Evolutionary conservation across 2,113 vertebrate species (phyloP).

Genomic region (Amphiprion percula): DNA sequence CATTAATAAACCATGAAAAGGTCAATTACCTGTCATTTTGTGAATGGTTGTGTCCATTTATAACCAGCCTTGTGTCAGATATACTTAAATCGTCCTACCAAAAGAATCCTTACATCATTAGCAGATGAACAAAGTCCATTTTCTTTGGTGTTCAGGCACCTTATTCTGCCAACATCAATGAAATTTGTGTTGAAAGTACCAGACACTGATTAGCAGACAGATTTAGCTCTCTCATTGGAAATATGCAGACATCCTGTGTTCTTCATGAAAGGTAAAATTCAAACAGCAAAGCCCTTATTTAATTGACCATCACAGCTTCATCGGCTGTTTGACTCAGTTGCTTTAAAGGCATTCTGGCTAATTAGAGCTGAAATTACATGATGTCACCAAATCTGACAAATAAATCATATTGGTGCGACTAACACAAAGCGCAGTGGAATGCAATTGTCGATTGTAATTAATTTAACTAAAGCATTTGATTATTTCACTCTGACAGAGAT

Average conservation of each 20-base stretch:
- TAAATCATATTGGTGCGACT: not conserved
- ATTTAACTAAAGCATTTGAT: no score
- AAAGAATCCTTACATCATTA: constrained; percentile 34
- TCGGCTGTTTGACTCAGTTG: constrained; percentile 2
- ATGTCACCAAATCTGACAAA: not conserved
- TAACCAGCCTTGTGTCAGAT: constrained; percentile 52
- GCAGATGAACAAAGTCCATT: constrained; percentile 16
- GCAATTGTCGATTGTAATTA: not conserved
- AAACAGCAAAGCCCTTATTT: not conserved
- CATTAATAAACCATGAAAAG: constrained; percentile 72
- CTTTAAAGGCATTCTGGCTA: not conserved
- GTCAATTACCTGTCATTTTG: constrained; percentile 69
- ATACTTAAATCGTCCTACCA: constrained; percentile 28
- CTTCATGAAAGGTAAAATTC: not conserved
- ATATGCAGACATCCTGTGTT: not conserved
- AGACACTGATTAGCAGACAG: constrained; percentile 13
- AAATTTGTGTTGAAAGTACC: constrained; percentile 11
- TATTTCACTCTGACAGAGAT: no score
- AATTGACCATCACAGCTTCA: constrained; percentile 2
- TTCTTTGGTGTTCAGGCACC: not conserved
- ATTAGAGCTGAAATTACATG: not conserved
- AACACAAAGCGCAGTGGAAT: not conserved
- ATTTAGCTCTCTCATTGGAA: constrained; percentile 10
- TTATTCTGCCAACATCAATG: constrained; percentile 6
- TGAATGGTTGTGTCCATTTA: constrained; percentile 63